Evolutionary conservation across 2,888 invertebrate species (phyloP).

Genomic region (Drosophila meridionalis): DNA sequence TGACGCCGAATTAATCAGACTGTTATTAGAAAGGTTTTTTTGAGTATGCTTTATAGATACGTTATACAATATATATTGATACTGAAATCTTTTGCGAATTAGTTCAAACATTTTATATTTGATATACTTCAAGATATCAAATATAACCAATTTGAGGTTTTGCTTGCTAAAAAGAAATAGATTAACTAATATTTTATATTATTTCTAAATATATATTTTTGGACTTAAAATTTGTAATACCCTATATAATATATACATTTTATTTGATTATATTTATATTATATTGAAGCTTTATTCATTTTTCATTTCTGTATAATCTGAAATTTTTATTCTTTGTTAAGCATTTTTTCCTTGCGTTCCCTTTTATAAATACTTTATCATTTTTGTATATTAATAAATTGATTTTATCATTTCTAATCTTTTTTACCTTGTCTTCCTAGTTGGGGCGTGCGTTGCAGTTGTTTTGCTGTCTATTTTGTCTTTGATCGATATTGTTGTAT

Average conservation of each 20-base stretch:
- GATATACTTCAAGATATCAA: no score
- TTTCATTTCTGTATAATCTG: no score
- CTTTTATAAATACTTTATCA: not conserved
- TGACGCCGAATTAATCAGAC: not conserved
- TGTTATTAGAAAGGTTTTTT: not conserved
- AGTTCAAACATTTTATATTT: no score
- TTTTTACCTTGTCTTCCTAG: conserved; percentile 6
- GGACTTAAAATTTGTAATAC: no score
- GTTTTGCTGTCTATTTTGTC: conserved; percentile 32
- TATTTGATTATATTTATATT: no score
- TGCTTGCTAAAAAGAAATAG: not conserved
- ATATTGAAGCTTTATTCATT: no score
- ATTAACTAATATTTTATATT: not conserved
- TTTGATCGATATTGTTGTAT: conserved; percentile 18
- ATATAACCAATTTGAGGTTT: not conserved
- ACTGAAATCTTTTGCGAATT: not conserved
- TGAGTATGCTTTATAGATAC: not conserved
- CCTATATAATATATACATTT: no score
- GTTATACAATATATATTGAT: no score
- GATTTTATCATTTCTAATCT: not conserved
- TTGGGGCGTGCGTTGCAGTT: conserved; percentile 17
- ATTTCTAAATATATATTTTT: not conserved
- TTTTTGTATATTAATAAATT: not conserved
- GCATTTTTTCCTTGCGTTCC: not conserved
- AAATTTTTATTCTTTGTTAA: no score